Evolutionary conservation across 2,888 invertebrate genomes (phyloP).

Genomic region (Zygaena filipendulae): DNA sequence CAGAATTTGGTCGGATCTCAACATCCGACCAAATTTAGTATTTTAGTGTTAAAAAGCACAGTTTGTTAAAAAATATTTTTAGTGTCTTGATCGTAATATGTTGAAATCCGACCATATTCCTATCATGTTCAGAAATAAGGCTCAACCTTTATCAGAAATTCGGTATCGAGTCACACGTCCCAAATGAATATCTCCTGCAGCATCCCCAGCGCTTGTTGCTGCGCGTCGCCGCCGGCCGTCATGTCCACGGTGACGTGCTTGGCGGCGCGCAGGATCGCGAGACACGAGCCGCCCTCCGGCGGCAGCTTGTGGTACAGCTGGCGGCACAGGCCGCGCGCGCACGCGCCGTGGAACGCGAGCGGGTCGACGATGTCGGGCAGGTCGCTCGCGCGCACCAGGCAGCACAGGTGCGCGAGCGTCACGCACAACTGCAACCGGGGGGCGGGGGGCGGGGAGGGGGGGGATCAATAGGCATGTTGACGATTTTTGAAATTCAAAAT

Average conservation of each 20-base stretch:
- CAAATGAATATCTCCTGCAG: constrained; percentile 59
- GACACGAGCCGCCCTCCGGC: constrained; percentile 50
- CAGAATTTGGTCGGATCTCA: too few species aligned
- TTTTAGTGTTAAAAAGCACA: too few species aligned
- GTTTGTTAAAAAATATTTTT: too few species aligned
- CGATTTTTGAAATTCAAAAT: too few species aligned
- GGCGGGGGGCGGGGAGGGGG: neutral
- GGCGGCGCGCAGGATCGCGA: constrained; percentile 51
- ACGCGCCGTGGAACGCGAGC: constrained; percentile 54
- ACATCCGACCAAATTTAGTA: too few species aligned
- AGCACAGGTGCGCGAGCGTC: constrained; percentile 77
- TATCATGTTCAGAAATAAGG: too few species aligned
- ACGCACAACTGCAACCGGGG: constrained; percentile 78
- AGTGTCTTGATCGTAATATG: too few species aligned
- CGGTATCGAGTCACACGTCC: constrained; percentile 45
- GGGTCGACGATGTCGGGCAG: constrained; percentile 61
- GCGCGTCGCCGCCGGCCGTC: constrained; percentile 32
- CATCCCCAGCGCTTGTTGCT: constrained; percentile 44
- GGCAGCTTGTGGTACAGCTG: constrained; percentile 48
- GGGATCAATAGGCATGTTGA: too few species aligned
- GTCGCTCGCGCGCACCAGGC: constrained; percentile 68
- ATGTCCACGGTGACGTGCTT: constrained; percentile 57
- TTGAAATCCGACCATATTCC: too few species aligned
- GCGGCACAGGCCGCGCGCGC: constrained; percentile 39
- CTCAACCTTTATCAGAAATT: too few species aligned